Percentiles rank a stretch among this genome's conserved stretches.
phyloP scores from a whole-genome alignment of 2,113 vertebrate genomes.

The Chionodraco myersi region DNA sequence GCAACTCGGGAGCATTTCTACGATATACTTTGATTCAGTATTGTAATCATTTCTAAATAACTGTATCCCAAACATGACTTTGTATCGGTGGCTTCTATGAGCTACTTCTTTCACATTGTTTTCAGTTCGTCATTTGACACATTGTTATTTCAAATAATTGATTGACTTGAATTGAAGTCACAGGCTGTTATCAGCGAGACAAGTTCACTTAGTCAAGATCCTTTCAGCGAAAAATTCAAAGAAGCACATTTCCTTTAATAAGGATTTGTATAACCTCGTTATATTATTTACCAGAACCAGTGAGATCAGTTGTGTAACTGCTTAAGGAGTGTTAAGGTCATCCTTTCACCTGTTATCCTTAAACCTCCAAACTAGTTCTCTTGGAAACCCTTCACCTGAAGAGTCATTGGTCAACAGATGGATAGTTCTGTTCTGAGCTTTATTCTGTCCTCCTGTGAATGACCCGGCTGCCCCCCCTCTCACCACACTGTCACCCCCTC shows the following conservation, averaged over 20 bases:
- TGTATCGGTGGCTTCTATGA: too few relatives aligned
- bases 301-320: background rate
- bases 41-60: too few relatives aligned
- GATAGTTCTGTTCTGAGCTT: background rate
- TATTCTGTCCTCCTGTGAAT: background rate
- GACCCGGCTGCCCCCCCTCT: background rate
- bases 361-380: background rate
- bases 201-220: too few relatives aligned
- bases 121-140: too few relatives aligned
- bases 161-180: too few relatives aligned
- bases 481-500: background rate
- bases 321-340: background rate
- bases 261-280: background rate
- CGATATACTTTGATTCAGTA: too few relatives aligned
- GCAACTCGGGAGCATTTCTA: background rate
- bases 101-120: too few relatives aligned
- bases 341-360: background rate
- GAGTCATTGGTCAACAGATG: background rate
- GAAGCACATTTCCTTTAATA: background rate
- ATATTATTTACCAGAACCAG: background rate
- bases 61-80: too few relatives aligned
- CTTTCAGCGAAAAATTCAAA: background rate
- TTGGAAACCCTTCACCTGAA: background rate
- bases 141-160: too few relatives aligned
- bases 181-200: too few relatives aligned